phyloP scores from a whole-genome alignment of 2,113 vertebrate genomes.

The Trogon surrucura region DNA sequence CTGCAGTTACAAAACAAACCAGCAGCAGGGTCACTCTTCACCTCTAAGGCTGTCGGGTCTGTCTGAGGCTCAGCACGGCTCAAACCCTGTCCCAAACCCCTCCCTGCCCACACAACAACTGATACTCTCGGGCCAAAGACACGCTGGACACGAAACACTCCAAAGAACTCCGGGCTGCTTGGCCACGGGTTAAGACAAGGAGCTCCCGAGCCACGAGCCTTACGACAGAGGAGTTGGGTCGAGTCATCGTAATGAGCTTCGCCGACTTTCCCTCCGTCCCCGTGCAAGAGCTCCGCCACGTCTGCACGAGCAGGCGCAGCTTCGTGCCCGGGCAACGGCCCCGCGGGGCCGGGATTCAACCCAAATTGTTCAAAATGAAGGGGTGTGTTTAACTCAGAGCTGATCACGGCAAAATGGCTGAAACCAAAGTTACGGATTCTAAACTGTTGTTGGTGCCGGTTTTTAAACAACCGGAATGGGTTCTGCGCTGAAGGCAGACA shows the following conservation, averaged over 20 bases:
- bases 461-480: constrained; percentile 7
- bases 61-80: neutral
- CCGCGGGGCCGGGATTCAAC: no score
- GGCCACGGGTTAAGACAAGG: neutral
- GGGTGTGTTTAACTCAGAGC: neutral
- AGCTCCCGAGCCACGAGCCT: neutral
- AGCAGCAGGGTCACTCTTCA: neutral
- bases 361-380: neutral
- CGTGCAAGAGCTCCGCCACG: accelerated
- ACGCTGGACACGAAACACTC: neutral
- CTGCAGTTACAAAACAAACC: constrained; percentile 67
- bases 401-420: neutral
- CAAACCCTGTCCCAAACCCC: neutral
- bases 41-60: neutral
- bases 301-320: accelerated
- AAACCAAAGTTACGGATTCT: neutral
- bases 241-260: neutral
- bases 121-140: neutral
- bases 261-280: neutral
- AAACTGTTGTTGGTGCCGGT: neutral
- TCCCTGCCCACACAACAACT: neutral
- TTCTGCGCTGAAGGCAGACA: neutral
- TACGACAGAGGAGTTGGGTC: accelerated
- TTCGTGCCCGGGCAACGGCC: neutral
- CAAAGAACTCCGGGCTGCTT: neutral